Evolutionary conservation across 2,797 vertebrate species (phyloP).

Genomic region (Peromyscus nudipes): DNA sequence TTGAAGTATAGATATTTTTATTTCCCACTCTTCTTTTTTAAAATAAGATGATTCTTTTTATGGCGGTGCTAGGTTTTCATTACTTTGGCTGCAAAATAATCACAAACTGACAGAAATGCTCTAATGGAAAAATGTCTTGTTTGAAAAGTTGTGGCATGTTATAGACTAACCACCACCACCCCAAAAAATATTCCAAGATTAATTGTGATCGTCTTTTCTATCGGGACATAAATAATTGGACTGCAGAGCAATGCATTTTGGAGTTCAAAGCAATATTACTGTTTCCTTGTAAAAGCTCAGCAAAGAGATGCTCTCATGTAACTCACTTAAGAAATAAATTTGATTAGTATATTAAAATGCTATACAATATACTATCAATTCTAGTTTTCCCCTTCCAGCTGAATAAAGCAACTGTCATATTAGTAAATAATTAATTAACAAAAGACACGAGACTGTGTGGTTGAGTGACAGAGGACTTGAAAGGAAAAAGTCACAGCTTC

Average conservation of each 20-base stretch:
- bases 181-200: background rate
- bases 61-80: background rate
- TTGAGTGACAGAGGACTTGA: slow-evolving; percentile 41
- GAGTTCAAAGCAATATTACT: slow-evolving; percentile 37
- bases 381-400: slow-evolving; percentile 59
- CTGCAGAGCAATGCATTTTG: background rate
- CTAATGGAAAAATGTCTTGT: slow-evolving; percentile 32
- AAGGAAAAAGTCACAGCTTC: slow-evolving; percentile 47
- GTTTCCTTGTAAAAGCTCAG: slow-evolving; percentile 9
- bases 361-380: background rate
- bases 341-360: slow-evolving; percentile 62
- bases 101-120: slow-evolving; percentile 26
- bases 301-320: slow-evolving; percentile 28
- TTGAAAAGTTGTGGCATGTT: slow-evolving; percentile 54
- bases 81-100: slow-evolving; percentile 43
- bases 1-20: slow-evolving; percentile 7
- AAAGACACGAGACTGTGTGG: background rate
- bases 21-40: slow-evolving; percentile 28
- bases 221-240: slow-evolving; percentile 41
- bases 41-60: slow-evolving; percentile 13
- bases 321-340: slow-evolving; percentile 63
- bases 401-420: slow-evolving; percentile 54
- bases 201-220: slow-evolving; percentile 41
- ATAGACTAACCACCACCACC: background rate
- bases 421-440: slow-evolving; percentile 67